Percentiles rank a stretch among this genome's conserved stretches.
Evolutionary conservation across 2,797 vertebrate genomes (phyloP).

Genomic region (Cyprinodon diabolis): DNA sequence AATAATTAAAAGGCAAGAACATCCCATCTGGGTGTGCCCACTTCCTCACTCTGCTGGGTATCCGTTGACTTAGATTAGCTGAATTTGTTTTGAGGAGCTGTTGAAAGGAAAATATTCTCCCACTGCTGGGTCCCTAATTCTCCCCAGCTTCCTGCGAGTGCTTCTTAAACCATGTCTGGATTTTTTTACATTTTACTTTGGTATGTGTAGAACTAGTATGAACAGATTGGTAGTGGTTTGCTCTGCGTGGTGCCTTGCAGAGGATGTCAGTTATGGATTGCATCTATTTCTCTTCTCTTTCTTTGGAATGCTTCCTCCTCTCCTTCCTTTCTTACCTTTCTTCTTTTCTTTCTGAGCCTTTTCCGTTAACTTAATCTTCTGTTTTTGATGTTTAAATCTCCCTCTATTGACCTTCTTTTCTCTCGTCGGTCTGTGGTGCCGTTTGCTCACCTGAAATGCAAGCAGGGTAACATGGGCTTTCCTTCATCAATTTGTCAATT

Average conservation of each 20-base stretch:
- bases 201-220: conserved; percentile 68
- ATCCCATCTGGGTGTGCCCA: conserved; percentile 41
- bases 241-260: conserved; percentile 76
- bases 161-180: conserved; percentile 66
- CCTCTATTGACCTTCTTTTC: conserved; percentile 34
- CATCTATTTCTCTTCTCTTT: conserved; percentile 68
- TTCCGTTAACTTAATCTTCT: conserved; percentile 56
- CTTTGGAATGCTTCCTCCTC: conserved; percentile 72
- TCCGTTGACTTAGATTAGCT: conserved; percentile 53
- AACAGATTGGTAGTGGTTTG: conserved; percentile 68
- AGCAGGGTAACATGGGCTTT: conserved; percentile 78
- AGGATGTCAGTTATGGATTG: conserved; percentile 77
- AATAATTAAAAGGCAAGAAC: conserved; percentile 54
- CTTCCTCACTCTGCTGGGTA: conserved; percentile 51
- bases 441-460: conserved; percentile 72
- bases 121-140: conserved; percentile 52
- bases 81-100: conserved; percentile 48
- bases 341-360: conserved; percentile 56
- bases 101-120: conserved; percentile 37
- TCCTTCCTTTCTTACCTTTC: conserved; percentile 46
- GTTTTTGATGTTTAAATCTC: conserved; percentile 74
- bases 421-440: conserved; percentile 63
- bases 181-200: conserved; percentile 60
- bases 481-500: not conserved
- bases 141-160: conserved; percentile 67